Evolutionary conservation across 2,113 vertebrate species (phyloP), one percentile per base, ranked within the genome.

Genomic region (Toxotes chatareus): DNA sequence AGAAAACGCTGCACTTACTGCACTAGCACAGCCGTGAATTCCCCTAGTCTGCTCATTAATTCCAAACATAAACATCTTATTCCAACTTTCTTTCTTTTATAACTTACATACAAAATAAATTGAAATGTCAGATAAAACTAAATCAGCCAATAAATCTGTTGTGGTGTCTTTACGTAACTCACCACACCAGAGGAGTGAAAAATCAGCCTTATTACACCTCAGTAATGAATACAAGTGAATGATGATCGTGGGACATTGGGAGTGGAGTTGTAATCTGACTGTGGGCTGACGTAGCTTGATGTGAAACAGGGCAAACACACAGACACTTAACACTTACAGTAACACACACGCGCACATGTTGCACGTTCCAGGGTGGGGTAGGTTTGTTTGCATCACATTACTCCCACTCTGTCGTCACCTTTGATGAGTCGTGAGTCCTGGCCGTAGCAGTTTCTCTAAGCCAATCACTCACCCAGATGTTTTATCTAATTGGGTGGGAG

Each of bases 361-460:
- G 65, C 72, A 70, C 19, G 55, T 84, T 60, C 0, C 0, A 69
- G 77, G 86, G 87, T 51, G 82, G 80, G 76, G 79, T 68, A 31
- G 64, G 49, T 36, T 31, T 71, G 27, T 76, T 77, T 80, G 77
- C 72, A 51, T 89, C 40, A 36, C 75, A 72, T 82, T 84, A 74
- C 84, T 91, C 87, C 53, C 68, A 12, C 63, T 83, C 84, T 90
- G 84, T 91, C 89, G 82, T 84, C 82, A 70, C 80, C 82, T 85
- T 67, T 61, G 79, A 85, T 78, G 83, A 91, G 62, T 78, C 78
- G 60, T 40, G 64, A 68, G 64, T 74, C 73, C 57, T 46, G 78
- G 70, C 75, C 19, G 62, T 61, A 72, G 85, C 70, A 49, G 74
- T 75, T 89, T 89, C 69, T 64, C 71, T 70, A 71, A 91, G 84